phyloP scores from a whole-genome alignment of 2,797 vertebrate genomes.

The Acipenser ruthenus region DNA sequence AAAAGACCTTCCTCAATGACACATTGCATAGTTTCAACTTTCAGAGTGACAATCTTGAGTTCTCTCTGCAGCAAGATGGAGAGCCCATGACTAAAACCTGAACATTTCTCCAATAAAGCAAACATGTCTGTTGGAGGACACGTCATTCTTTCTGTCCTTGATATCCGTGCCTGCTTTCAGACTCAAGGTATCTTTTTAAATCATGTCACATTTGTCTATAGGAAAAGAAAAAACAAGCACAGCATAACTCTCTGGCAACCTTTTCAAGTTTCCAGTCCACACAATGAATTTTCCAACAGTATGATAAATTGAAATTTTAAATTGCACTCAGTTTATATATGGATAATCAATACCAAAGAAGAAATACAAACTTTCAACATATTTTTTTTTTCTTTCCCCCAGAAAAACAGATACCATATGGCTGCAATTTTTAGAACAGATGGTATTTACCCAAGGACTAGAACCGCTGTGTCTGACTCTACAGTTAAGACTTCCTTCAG shows the following conservation, averaged over 20 bases:
- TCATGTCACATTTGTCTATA: constrained; percentile 16
- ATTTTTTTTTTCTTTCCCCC: constrained; percentile 74
- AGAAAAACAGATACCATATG: constrained; percentile 76
- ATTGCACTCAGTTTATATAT: constrained; percentile 51
- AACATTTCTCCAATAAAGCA: constrained; percentile 37
- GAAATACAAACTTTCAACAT: constrained; percentile 75
- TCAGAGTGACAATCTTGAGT: constrained; percentile 69
- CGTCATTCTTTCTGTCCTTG: constrained; percentile 45
- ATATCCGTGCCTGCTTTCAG: constrained; percentile 40
- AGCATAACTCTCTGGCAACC: constrained; percentile 24
- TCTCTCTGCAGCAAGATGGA: constrained; percentile 46
- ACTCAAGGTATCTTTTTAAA: constrained; percentile 22
- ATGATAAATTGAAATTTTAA: constrained; percentile 44
- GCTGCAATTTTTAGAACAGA: constrained; percentile 65
- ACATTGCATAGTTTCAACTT: constrained; percentile 69
- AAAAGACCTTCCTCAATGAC: constrained; percentile 68
- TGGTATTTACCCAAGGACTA: constrained; percentile 72
- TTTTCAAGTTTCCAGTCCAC: constrained; percentile 33
- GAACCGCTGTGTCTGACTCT: constrained; percentile 60
- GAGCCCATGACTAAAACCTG: constrained; percentile 46
- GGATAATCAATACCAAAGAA: constrained; percentile 69
- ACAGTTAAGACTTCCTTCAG: constrained; percentile 52
- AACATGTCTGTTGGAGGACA: constrained; percentile 35
- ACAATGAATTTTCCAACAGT: constrained; percentile 55
- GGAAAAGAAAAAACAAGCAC: constrained; percentile 24